These are phyloP conservation scores for Theretra japonica DNA, from an alignment of 2,888 invertebrate species.

Conservation along the genomic window DNA sequence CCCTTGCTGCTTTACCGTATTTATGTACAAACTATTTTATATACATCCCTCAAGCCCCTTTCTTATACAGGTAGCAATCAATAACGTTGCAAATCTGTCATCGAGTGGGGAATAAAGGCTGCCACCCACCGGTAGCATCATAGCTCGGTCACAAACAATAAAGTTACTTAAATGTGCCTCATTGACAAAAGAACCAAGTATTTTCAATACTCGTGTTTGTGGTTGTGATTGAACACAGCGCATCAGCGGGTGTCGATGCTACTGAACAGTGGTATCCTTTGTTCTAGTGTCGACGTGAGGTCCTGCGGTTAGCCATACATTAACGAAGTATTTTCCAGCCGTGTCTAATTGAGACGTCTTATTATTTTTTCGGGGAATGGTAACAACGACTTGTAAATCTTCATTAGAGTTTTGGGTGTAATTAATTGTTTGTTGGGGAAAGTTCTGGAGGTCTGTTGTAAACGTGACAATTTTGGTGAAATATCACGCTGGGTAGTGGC, in stretches of 20 bases:
- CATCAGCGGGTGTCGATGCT: slow-evolving; percentile 55
- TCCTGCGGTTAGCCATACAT: slow-evolving; percentile 69
- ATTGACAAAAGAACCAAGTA: slow-evolving; percentile 54
- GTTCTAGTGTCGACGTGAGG: slow-evolving; percentile 74
- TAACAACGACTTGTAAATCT: slow-evolving; percentile 15
- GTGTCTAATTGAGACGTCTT: slow-evolving; percentile 57
- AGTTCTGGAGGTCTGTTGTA: not conserved
- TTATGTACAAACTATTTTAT: slow-evolving; percentile 1
- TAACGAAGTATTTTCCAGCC: slow-evolving; percentile 54
- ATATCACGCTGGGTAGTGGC: no score
- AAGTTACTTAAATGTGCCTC: slow-evolving; percentile 49
- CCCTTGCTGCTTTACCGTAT: no score
- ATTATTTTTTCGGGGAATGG: slow-evolving; percentile 17
- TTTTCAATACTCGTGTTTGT: slow-evolving; percentile 71
- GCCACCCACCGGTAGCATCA: slow-evolving; percentile 80
- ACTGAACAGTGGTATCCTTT: slow-evolving; percentile 75
- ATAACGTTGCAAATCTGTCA: slow-evolving; percentile 75
- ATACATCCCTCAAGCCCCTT: not conserved
- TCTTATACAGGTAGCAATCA: slow-evolving; percentile 65
- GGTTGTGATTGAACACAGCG: slow-evolving; percentile 73
- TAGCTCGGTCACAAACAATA: slow-evolving; percentile 76
- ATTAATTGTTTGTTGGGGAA: not conserved
- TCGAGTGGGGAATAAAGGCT: slow-evolving; percentile 56
- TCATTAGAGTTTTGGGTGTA: slow-evolving; percentile 5
- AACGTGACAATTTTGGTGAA: not conserved